phyloP scores from a whole-genome alignment of 2,888 invertebrate species.

The Sinhomidia bicolor region DNA sequence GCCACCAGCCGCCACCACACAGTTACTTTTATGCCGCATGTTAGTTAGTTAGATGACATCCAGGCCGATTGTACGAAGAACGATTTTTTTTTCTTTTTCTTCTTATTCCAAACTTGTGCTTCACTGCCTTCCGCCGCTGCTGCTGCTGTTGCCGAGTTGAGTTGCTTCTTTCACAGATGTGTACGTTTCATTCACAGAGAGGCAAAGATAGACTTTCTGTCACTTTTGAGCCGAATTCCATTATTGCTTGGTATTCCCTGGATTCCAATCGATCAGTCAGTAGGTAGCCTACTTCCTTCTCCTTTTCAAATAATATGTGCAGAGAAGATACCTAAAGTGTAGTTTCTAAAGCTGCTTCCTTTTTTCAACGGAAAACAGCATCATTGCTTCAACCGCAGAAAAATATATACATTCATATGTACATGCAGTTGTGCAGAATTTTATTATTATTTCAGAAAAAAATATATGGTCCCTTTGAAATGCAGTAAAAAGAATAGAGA shows the following conservation, averaged over 20 bases:
- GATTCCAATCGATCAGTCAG: slow-evolving; percentile 80
- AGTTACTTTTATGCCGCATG: neutral
- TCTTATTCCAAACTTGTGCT: too few relatives aligned
- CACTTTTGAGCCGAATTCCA: slow-evolving; percentile 77
- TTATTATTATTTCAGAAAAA: too few relatives aligned
- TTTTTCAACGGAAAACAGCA: neutral
- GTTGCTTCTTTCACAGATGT: neutral
- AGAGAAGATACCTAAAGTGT: too few relatives aligned
- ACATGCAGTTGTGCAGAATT: too few relatives aligned
- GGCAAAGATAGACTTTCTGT: slow-evolving; percentile 59
- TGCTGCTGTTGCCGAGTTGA: too few relatives aligned
- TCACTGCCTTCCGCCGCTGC: neutral
- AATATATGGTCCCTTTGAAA: too few relatives aligned
- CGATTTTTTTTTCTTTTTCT: neutral
- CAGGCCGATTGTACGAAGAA: slow-evolving; percentile 11
- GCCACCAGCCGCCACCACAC: too few relatives aligned
- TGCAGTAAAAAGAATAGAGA: too few relatives aligned
- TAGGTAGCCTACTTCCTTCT: slow-evolving; percentile 45
- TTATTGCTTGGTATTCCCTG: slow-evolving; percentile 78
- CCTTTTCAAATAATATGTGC: neutral
- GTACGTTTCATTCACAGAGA: slow-evolving; percentile 17
- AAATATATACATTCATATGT: too few relatives aligned
- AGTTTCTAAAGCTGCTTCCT: slow-evolving; percentile 31
- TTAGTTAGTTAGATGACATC: neutral
- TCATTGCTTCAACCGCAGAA: neutral